Evolutionary conservation across 2,888 invertebrate species (phyloP).

Genomic region (Eristalis pertinax): DNA sequence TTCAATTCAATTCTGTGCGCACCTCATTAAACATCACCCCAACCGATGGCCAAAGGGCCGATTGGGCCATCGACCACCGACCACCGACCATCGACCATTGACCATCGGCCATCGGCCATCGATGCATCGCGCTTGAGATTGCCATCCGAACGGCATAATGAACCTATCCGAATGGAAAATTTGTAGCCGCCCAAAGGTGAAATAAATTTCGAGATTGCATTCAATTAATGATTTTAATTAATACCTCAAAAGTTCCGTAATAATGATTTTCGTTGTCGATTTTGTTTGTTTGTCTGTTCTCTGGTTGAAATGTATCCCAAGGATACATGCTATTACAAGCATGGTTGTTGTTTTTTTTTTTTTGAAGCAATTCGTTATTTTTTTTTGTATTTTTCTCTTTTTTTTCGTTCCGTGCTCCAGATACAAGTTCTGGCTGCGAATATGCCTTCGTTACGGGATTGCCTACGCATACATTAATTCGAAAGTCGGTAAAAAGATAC

Average conservation of each 20-base stretch:
- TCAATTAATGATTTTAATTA: constrained; percentile 71
- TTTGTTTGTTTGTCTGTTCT: neutral
- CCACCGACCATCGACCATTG: neutral
- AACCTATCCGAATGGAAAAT: constrained; percentile 66
- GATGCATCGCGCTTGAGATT: constrained; percentile 10
- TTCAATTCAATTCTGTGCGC: constrained; percentile 15
- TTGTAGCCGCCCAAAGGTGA: constrained; percentile 64
- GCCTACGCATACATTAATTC: constrained; percentile 69
- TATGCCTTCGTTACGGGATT: constrained; percentile 63
- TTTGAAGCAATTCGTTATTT: neutral
- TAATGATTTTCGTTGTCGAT: neutral
- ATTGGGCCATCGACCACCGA: neutral
- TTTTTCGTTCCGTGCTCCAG: constrained; percentile 37
- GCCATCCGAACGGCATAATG: constrained; percentile 37
- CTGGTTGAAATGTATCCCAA: constrained; percentile 44
- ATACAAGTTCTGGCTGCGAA: constrained; percentile 60
- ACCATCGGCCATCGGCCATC: too few relatives aligned
- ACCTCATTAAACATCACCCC: constrained; percentile 40
- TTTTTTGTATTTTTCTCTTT: neutral
- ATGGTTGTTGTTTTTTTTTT: neutral
- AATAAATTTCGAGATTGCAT: constrained; percentile 66
- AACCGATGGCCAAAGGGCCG: neutral
- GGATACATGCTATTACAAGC: constrained; percentile 32
- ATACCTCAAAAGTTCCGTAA: constrained; percentile 62
- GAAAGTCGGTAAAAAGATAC: constrained; percentile 51